Evolutionary conservation across 1,140 invertebrate species (phyloP).

Genomic region (Trichonephila clavata): DNA sequence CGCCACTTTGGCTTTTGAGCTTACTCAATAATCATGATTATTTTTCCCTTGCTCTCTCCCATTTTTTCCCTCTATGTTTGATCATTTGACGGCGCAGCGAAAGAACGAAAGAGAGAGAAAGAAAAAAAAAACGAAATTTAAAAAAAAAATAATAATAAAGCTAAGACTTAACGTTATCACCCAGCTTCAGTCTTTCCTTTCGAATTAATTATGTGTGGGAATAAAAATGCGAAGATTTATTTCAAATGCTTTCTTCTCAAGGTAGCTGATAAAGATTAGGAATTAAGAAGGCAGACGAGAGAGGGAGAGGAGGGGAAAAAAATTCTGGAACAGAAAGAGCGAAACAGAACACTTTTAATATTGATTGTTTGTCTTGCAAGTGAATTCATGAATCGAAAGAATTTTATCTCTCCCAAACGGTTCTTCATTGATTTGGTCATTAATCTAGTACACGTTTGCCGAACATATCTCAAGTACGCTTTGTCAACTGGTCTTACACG

Average conservation of each 20-base stretch:
- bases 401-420: constrained; percentile 23
- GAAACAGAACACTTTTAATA: constrained; percentile 40
- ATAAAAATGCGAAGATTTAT: constrained; percentile 45
- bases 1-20: background rate
- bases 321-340: background rate
- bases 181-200: constrained; percentile 41
- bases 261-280: constrained; percentile 43
- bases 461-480: constrained; percentile 6
- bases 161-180: constrained; percentile 49
- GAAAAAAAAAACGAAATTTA: background rate
- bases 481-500: background rate
- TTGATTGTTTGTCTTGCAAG: constrained; percentile 54
- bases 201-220: constrained; percentile 33
- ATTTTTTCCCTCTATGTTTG: background rate
- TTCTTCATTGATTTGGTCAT: constrained; percentile 26
- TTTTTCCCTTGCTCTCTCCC: background rate
- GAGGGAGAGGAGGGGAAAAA: background rate
- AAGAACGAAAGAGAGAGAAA: background rate
- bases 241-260: constrained; percentile 32
- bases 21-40: background rate
- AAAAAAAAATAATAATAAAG: background rate
- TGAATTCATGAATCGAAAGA: constrained; percentile 35
- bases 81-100: background rate
- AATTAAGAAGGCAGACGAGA: background rate
- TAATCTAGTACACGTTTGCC: constrained; percentile 21